Base-by-base conservation (phyloP, 2,797 vertebrate genomes). In the Oreortyx pictus region DNA sequence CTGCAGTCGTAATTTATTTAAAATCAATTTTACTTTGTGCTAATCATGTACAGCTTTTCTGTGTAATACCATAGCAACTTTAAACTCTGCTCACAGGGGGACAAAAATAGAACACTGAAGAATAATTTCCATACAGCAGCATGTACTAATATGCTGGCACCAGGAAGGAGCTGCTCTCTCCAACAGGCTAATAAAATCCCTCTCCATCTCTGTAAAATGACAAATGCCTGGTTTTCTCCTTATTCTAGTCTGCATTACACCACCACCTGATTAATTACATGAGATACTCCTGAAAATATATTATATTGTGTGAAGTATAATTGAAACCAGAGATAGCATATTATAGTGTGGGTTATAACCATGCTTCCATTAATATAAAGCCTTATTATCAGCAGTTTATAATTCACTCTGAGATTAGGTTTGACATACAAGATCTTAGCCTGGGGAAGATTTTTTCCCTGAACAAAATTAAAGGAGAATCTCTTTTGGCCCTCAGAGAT, bases 1-100 rank as follows among this genome's bases (percentile, higher is more conserved):
- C 61, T 94, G 65, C 49, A 56, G 82, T 29, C 85, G 86, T 87
- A 96, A 96, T 96, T 95, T 86, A 78, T 92, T 97, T 96, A 33
- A 86, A 95, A 95, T 94, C 93, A 77, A 81, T 93, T 97, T 95
- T 90, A 82, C 81, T 95, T 95, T 49, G 57, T 59, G 23, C 43
- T 96, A 95, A 92, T 96, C 72, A 93, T 68, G 50, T 95, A 94
- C 56, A 94, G 62, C 66, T 92, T 92, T 77, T 73, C 78, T 82
- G 24, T 78, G 80, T 86, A 89, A 95, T 94, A 94, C 88, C 88
- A 96, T 86, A 92, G 89, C 80, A 94, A 88, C 70, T 94, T 90
- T 61, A 90, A 95, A 94, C 75, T 94, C 82, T 90, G 77, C 50
- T 86, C 29, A 79, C 43, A 46, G 39, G 84, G 52, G 60, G 78